Evolutionary conservation across 2,797 vertebrate genomes (phyloP).

Genomic region (Zalophus californianus): DNA sequence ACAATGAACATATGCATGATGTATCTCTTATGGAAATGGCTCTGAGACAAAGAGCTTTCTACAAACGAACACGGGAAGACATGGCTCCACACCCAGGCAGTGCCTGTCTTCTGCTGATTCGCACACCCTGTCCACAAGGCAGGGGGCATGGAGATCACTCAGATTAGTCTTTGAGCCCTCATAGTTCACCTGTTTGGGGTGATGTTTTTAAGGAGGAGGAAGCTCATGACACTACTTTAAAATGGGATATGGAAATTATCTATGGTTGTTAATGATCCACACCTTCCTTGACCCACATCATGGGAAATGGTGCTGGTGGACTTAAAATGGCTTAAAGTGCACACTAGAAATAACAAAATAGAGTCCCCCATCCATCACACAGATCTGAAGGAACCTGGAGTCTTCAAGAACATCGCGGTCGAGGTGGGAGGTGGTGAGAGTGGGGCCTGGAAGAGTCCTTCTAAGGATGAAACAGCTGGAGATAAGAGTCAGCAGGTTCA

Average conservation of each 20-base stretch:
- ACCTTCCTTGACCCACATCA: not conserved
- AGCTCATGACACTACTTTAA: not conserved
- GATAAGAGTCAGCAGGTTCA: not conserved
- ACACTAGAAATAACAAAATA: not conserved
- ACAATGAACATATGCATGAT: not conserved
- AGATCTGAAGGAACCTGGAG: not conserved
- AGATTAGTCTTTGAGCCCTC: not conserved
- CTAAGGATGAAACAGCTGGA: not conserved
- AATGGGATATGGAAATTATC: not conserved
- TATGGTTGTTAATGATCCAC: slow-evolving; percentile 54
- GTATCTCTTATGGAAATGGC: not conserved
- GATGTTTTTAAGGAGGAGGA: not conserved
- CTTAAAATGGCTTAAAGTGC: not conserved
- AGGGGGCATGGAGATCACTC: not conserved
- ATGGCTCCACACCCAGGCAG: not conserved
- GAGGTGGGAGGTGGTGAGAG: not conserved
- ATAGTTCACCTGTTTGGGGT: not conserved
- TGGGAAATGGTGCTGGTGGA: not conserved
- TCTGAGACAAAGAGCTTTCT: not conserved
- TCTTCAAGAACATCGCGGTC: not conserved
- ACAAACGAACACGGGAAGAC: not conserved
- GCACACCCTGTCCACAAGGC: not conserved
- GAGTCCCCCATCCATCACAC: not conserved
- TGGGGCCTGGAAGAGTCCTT: not conserved
- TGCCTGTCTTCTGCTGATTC: not conserved